Evolutionary conservation across 2,797 vertebrate genomes (phyloP).

Genomic region (Lacerta agilis): DNA sequence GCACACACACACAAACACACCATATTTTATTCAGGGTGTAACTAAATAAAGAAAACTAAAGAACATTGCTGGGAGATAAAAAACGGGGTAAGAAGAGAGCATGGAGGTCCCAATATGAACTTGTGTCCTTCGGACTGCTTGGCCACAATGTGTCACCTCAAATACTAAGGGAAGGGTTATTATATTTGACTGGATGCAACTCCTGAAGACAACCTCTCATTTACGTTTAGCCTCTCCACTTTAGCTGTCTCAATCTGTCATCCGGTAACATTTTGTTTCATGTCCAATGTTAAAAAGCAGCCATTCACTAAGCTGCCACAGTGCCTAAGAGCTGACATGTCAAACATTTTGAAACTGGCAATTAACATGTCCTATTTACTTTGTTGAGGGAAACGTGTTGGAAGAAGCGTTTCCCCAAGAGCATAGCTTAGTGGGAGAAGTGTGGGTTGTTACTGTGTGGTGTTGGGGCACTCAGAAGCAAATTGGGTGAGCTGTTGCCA

Average conservation of each 20-base stretch:
- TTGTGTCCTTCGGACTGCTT: not conserved
- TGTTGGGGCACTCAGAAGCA: not conserved
- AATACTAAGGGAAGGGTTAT: not conserved
- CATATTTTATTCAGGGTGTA: not conserved
- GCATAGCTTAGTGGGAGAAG: not conserved
- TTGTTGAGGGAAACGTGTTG: not conserved
- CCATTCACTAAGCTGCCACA: slow-evolving; percentile 5
- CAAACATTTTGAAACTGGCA: not conserved
- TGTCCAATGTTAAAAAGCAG: slow-evolving; percentile 24
- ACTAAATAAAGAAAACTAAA: not conserved
- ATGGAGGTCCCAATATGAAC: not conserved
- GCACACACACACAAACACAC: too few relatives aligned
- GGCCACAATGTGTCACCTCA: not conserved
- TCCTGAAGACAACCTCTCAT: not conserved
- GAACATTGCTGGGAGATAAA: not conserved
- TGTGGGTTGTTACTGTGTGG: not conserved
- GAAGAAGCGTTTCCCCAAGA: not conserved
- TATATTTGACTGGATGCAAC: not conserved
- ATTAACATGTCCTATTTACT: slow-evolving; percentile 19
- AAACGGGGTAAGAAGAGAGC: not conserved
- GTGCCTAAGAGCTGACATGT: not conserved
- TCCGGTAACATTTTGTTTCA: not conserved
- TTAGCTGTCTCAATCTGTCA: slow-evolving; percentile 25
- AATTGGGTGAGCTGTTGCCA: not conserved
- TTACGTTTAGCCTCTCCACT: slow-evolving; percentile 19